phyloP scores from a whole-genome alignment of 2,113 vertebrate species.

The Eudyptes chrysolophus region DNA sequence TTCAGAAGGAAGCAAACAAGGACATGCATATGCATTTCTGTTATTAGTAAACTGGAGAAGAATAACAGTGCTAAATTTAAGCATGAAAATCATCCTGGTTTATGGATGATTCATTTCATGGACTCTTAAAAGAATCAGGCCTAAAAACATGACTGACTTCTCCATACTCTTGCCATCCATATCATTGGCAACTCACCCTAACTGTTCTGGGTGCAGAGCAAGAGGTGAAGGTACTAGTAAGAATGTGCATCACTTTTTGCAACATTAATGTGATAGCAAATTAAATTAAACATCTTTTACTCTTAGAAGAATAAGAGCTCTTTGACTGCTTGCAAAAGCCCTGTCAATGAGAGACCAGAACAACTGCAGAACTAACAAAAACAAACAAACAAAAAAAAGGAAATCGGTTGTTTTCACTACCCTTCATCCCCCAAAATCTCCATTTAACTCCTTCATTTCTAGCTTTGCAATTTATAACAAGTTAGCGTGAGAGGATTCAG shows the following conservation, averaged over 20 bases:
- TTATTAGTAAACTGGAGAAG: not conserved
- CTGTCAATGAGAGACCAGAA: not conserved
- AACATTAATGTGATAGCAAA: not conserved
- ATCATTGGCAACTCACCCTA: not conserved
- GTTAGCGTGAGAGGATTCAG: not conserved
- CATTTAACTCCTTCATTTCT: not conserved
- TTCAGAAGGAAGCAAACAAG: not conserved
- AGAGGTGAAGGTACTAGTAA: not conserved
- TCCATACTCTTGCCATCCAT: not conserved
- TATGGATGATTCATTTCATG: not conserved
- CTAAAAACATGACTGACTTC: not conserved
- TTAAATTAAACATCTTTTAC: not conserved
- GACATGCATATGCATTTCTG: not conserved
- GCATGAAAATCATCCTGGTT: not conserved
- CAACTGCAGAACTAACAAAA: not conserved
- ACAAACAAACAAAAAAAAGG: not conserved
- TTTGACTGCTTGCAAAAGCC: not conserved
- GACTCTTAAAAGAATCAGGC: not conserved
- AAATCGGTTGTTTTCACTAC: not conserved
- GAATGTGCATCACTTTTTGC: not conserved
- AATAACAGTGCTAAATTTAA: constrained; percentile 15
- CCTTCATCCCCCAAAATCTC: not conserved
- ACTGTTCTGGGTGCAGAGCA: not conserved
- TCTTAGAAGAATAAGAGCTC: not conserved
- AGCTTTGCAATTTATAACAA: not conserved